phyloP scores from a whole-genome alignment of 2,797 vertebrate species.

The Phoebastria nigripes region DNA sequence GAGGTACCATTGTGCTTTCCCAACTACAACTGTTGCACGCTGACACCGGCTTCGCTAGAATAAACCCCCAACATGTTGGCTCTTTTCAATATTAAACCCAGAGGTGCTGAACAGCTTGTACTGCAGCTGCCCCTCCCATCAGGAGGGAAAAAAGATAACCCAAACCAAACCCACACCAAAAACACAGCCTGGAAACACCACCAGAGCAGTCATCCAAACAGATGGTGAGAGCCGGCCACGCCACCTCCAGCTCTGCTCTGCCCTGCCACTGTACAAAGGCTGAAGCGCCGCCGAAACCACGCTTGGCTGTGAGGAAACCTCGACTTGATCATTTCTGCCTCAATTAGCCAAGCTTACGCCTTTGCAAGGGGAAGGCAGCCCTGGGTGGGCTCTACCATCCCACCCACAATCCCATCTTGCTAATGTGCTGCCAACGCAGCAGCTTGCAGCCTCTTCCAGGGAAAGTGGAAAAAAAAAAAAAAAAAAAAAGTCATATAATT shows the following conservation, averaged over 20 bases:
- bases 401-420: neutral
- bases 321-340: neutral
- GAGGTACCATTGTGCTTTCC: neutral
- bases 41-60: neutral
- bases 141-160: accelerated
- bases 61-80: accelerated
- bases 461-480: neutral
- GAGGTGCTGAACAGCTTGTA: neutral
- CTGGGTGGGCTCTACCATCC: conserved; percentile 23
- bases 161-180: neutral
- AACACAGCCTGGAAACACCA: neutral
- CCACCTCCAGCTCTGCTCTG: conserved; percentile 8
- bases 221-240: neutral
- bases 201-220: neutral
- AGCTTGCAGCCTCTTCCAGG: conserved; percentile 14
- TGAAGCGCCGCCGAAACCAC: neutral
- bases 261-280: neutral
- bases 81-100: neutral
- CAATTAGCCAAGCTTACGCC: neutral
- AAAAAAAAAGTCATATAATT: neutral
- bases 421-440: neutral
- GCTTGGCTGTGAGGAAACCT: neutral
- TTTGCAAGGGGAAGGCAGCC: neutral
- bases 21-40: neutral
- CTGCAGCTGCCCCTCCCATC: neutral